A percentile compares a stretch with the other conserved stretches of the same genome.
phyloP scores from a whole-genome alignment of 2,888 invertebrate species.

The Tenthredo amoena region DNA sequence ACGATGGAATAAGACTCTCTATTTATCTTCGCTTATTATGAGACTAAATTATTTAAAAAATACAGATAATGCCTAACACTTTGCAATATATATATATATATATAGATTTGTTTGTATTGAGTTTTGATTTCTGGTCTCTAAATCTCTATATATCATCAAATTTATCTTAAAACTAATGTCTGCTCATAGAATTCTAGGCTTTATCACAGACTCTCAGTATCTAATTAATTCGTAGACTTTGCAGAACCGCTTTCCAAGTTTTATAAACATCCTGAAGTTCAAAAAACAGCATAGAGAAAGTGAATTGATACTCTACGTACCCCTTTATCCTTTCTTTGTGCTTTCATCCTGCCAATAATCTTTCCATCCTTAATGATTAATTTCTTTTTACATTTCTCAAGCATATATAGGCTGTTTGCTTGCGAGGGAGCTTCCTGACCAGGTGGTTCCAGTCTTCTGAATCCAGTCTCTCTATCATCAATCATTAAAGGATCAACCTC shows the following conservation, averaged over 20 bases:
- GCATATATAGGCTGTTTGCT: slow-evolving; percentile 86
- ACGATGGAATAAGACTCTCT: background rate
- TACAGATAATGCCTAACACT: background rate
- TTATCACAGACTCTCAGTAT: background rate
- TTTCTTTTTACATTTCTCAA: slow-evolving; percentile 89
- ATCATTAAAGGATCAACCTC: slow-evolving; percentile 76
- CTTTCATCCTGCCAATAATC: slow-evolving; percentile 86
- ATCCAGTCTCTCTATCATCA: slow-evolving; percentile 78
- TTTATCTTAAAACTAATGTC: background rate
- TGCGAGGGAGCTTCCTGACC: slow-evolving; percentile 77
- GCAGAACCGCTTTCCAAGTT: background rate
- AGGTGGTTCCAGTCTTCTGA: slow-evolving; percentile 79
- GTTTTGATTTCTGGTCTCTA: background rate
- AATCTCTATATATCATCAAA: background rate
- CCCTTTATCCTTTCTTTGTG: slow-evolving; percentile 90
- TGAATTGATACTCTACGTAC: slow-evolving; percentile 71
- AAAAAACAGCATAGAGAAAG: too few relatives aligned
- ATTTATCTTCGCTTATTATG: background rate
- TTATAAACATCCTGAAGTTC: background rate
- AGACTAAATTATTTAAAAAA: background rate
- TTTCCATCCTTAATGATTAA: slow-evolving; percentile 84
- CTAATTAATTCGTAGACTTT: background rate
- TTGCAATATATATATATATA: background rate
- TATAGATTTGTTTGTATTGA: background rate
- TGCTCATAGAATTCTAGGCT: background rate